A percentile compares a stretch with the other conserved stretches of the same genome.
phyloP scores from a whole-genome alignment of 2,888 invertebrate species.

The Rapana venosa region DNA sequence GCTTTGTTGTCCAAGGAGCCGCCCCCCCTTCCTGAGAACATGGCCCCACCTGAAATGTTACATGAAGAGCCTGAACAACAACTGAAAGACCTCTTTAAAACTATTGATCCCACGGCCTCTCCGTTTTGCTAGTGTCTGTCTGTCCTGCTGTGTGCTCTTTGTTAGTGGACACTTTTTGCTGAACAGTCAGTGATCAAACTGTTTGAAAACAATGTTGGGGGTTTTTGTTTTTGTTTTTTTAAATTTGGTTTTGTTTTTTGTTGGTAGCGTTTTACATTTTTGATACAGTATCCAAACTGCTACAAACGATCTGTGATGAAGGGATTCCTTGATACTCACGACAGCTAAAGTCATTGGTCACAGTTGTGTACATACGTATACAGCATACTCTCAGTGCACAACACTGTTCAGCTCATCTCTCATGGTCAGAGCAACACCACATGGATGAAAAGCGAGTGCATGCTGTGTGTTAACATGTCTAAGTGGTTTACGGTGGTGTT shows the following conservation, averaged over 20 bases:
- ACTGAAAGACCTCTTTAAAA: constrained; percentile 77
- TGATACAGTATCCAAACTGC: not conserved
- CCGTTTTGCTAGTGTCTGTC: constrained; percentile 72
- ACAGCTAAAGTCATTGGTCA: not conserved
- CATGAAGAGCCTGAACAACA: constrained; percentile 60
- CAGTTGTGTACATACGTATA: too few relatives aligned
- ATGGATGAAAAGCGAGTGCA: not conserved
- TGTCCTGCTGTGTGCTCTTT: not conserved
- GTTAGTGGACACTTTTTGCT: not conserved
- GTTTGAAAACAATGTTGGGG: not conserved
- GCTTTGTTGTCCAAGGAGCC: constrained; percentile 9
- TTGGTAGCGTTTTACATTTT: not conserved
- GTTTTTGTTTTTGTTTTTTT: not conserved
- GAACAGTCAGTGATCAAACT: not conserved
- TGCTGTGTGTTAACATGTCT: not conserved
- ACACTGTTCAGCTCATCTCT: not conserved
- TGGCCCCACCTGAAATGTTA: constrained; percentile 43
- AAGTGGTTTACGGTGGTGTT: not conserved
- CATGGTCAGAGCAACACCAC: not conserved
- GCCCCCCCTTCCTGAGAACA: constrained; percentile 47
- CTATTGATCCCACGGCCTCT: constrained; percentile 79
- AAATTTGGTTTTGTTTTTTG: not conserved
- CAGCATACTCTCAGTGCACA: not conserved
- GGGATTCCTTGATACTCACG: not conserved
- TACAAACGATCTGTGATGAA: not conserved